Percentiles rank a stretch among this genome's conserved stretches.
Conservation (phyloP, 2,888 invertebrate genomes). For the Anthrax anthrax region DNA sequence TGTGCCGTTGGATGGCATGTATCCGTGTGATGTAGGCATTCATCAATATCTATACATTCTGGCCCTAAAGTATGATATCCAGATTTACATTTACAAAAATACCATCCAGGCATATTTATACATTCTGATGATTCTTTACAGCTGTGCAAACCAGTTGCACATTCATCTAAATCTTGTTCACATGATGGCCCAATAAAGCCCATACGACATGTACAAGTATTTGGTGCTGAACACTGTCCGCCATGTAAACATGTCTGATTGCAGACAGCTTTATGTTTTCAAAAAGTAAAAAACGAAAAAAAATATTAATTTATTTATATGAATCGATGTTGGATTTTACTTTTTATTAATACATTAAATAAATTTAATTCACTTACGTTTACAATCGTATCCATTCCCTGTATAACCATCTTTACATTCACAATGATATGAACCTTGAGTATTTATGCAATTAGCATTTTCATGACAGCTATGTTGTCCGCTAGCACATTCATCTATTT, state of each 20-base stretch:
- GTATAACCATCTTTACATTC: slow-evolving; percentile 54
- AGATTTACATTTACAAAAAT: slow-evolving; percentile 70
- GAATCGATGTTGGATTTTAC: neutral
- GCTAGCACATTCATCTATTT: slow-evolving; percentile 64
- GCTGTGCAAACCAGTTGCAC: slow-evolving; percentile 50
- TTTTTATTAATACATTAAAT: neutral
- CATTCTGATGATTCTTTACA: slow-evolving; percentile 66
- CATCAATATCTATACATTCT: slow-evolving; percentile 55
- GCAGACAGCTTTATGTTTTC: slow-evolving; percentile 79
- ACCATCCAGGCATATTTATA: slow-evolving; percentile 81
- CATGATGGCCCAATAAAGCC: slow-evolving; percentile 73
- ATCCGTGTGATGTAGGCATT: slow-evolving; percentile 60
- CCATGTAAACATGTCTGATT: slow-evolving; percentile 69
- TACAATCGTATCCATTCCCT: slow-evolving; percentile 65
- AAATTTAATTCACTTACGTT: slow-evolving; percentile 45
- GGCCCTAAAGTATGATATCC: slow-evolving; percentile 53
- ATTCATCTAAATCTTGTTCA: slow-evolving; percentile 79
- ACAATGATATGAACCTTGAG: slow-evolving; percentile 68
- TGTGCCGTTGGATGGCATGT: slow-evolving; percentile 66
- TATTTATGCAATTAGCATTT: slow-evolving; percentile 66
- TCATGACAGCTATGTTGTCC: slow-evolving; percentile 59
- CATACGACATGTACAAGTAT: slow-evolving; percentile 60
- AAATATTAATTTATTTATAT: no score
- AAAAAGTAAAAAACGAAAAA: no score
- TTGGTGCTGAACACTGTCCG: slow-evolving; percentile 63